Base-by-base conservation (phyloP, 1,140 invertebrate species). In the Aphaenogaster floridana region DNA sequence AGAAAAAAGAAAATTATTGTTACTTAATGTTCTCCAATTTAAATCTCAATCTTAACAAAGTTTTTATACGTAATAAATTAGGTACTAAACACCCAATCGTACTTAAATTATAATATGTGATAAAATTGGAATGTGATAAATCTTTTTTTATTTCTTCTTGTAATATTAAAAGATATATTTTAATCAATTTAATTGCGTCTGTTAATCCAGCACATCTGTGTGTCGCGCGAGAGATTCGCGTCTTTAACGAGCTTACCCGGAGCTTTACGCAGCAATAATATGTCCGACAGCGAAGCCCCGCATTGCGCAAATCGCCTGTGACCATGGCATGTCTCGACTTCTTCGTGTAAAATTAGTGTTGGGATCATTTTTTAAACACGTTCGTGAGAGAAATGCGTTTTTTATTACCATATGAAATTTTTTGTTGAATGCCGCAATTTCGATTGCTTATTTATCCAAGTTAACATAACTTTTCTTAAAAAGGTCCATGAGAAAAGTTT, bases 271-370 rank as follows among this genome's bases (percentile, higher is more conserved):
- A 72, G 91, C 83, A 90, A 93, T 93, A 91, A 88, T 87, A 72
- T 90, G 87, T 90, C 77, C 86, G 87, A 93, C 87, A 91, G 87
- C 21, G 93, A 94, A 94, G 93, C 93, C 92, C 91, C 80, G 85
- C 86, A 83, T 90, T 63, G 69, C 79, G 45, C 36, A 72, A 86
- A 69, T 71, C 50, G 71, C 88, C 89, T 71, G 88, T 90, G 92
- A 93, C 93, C 93, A 86, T 94, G 93, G 90, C 92, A 93, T 90
- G 88, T 87, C 93, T 93, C 78, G 89, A 72, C 74, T 74, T 89
- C 71, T 86, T 81, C 54, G 52, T 36, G 68, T 84, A 87, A 89
- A 89, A 90, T 50, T 66, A 83, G n/a, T 36, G 13, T 61, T 48
- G 50, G 17, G 0, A 11, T 74, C 39, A 50, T 63, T 74, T 86